A percentile compares a stretch with the other conserved stretches of the same genome.
Evolutionary conservation across 2,888 invertebrate species (phyloP).

Genomic region (Neoitamus cyanurus): DNA sequence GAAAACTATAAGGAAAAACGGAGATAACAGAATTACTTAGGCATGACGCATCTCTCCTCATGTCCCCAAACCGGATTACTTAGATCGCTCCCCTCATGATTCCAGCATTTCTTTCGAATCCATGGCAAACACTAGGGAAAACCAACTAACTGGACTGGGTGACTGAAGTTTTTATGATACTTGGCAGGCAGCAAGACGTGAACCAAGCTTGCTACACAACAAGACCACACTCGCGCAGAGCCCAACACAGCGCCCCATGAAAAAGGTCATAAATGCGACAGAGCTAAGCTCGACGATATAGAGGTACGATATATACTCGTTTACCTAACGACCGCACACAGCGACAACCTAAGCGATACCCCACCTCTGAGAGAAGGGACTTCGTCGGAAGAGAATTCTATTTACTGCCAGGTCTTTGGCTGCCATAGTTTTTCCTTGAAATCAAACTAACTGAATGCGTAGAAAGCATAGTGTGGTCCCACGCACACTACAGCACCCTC

Average conservation of each 20-base stretch:
- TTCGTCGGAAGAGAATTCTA: slow-evolving; percentile 27
- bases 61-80: slow-evolving; percentile 43
- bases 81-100: slow-evolving; percentile 31
- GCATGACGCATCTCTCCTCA: slow-evolving; percentile 38
- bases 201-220: slow-evolving; percentile 1
- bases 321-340: neutral
- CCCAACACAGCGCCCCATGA: neutral
- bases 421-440: slow-evolving; percentile 38
- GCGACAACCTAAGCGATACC: neutral
- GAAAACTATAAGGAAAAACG: neutral
- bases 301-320: neutral
- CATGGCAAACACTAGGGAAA: slow-evolving; percentile 23
- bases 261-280: slow-evolving; percentile 32
- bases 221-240: neutral
- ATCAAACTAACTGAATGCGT: slow-evolving; percentile 25
- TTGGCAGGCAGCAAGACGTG: slow-evolving; percentile 32
- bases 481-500: neutral
- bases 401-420: neutral
- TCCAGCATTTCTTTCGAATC: slow-evolving; percentile 2
- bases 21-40: slow-evolving; percentile 27
- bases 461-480: slow-evolving; percentile 7
- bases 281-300: neutral
- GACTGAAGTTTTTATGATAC: slow-evolving; percentile 34
- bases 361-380: slow-evolving; percentile 33
- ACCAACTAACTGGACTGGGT: slow-evolving; percentile 40